phyloP scores from a whole-genome alignment of 2,113 vertebrate genomes.

The Argyrosomus japonicus region DNA sequence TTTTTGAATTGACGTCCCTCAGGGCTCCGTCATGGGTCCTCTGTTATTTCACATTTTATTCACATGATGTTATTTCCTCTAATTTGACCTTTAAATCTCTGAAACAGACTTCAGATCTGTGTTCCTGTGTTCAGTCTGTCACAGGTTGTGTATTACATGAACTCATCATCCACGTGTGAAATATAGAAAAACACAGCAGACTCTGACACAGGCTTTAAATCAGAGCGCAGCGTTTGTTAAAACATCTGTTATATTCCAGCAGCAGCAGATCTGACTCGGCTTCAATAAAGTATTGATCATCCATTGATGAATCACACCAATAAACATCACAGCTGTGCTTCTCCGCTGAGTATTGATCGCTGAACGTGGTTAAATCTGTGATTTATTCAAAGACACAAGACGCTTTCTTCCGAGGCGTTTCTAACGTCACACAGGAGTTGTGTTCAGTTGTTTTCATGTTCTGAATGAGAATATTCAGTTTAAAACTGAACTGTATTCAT shows the following conservation, averaged over 20 bases:
- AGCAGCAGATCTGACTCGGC: neutral
- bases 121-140: too few relatives aligned
- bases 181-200: too few relatives aligned
- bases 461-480: too few relatives aligned
- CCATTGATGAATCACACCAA: constrained; percentile 20
- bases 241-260: constrained; percentile 1
- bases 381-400: neutral
- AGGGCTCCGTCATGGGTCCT: neutral
- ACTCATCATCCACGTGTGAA: too few relatives aligned
- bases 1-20: neutral
- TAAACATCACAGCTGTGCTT: constrained; percentile 5
- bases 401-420: neutral
- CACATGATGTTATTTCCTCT: neutral
- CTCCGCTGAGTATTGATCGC: neutral
- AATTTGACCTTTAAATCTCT: neutral
- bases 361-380: neutral
- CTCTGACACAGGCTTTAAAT: neutral
- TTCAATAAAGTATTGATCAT: constrained; percentile 41
- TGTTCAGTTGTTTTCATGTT: too few relatives aligned
- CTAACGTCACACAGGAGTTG: neutral
- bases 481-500: too few relatives aligned
- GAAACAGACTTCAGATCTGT: too few relatives aligned
- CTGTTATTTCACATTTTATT: neutral
- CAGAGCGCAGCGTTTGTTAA: neutral
- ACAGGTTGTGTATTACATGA: neutral